A percentile compares a stretch with the other conserved stretches of the same genome.
phyloP scores from a whole-genome alignment of 2,888 invertebrate species.

The Meliscaeva auricollis region DNA sequence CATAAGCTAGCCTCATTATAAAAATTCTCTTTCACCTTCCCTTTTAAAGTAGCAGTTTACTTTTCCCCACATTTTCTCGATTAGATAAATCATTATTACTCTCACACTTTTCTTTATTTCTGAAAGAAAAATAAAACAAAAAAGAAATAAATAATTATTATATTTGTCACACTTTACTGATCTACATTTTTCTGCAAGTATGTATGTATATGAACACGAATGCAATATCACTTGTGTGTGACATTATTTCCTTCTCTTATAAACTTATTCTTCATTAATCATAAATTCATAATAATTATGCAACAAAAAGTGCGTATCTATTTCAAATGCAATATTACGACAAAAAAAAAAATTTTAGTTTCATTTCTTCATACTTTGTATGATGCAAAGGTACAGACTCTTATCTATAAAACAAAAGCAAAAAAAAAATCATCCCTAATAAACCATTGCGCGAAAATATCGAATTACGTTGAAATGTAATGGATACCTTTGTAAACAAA shows the following conservation, averaged over 20 bases:
- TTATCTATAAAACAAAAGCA: background rate
- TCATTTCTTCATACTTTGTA: conserved; percentile 13
- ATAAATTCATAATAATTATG: conserved; percentile 44
- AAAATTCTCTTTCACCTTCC: background rate
- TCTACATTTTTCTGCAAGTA: conserved; percentile 61
- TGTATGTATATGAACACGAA: no score
- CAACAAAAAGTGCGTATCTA: conserved; percentile 62
- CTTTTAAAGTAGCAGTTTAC: conserved; percentile 10
- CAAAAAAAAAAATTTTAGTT: conserved; percentile 16
- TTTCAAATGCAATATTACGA: conserved; percentile 54
- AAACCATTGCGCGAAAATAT: conserved; percentile 62
- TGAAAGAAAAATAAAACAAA: conserved; percentile 5
- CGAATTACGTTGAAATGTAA: conserved; percentile 64
- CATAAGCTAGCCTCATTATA: background rate
- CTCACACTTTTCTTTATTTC: conserved; percentile 10
- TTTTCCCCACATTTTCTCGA: background rate
- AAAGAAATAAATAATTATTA: conserved; percentile 50
- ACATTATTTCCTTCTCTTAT: conserved; percentile 32
- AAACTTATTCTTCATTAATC: conserved; percentile 54
- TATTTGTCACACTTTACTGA: conserved; percentile 73
- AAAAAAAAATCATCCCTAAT: conserved; percentile 57
- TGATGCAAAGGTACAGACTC: conserved; percentile 18
- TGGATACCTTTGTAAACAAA: conserved; percentile 69
- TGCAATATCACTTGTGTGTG: background rate
- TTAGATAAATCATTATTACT: background rate